Conservation (phyloP, 1,140 invertebrate genomes). For the Andricus grossulariae region DNA sequence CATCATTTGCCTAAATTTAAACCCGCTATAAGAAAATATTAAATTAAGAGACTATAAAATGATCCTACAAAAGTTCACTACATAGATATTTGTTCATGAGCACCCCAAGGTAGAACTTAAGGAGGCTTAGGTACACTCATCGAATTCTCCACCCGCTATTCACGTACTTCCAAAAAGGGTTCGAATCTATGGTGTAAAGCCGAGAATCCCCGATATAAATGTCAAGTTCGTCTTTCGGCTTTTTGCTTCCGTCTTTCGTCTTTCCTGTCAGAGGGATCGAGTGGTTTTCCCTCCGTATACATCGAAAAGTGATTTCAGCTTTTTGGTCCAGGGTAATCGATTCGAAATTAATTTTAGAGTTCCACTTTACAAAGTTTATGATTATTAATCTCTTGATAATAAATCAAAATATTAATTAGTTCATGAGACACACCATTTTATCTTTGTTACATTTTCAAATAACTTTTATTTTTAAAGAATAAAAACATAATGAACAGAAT, state of each 20-base stretch:
- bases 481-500: too few relatives aligned
- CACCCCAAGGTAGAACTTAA: slow-evolving; percentile 43
- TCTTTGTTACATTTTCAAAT: too few relatives aligned
- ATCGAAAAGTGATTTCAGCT: too few relatives aligned
- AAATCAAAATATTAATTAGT: too few relatives aligned
- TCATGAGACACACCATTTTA: too few relatives aligned
- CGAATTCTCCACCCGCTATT: slow-evolving; percentile 35
- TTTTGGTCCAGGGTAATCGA: too few relatives aligned
- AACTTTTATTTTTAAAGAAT: too few relatives aligned
- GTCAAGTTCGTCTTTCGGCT: slow-evolving; percentile 73
- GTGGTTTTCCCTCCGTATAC: slow-evolving; percentile 45
- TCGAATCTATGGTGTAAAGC: slow-evolving; percentile 68
- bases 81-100: slow-evolving; percentile 2
- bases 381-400: too few relatives aligned
- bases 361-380: too few relatives aligned
- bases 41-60: neutral
- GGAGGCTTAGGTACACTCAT: slow-evolving; percentile 55
- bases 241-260: slow-evolving; percentile 61
- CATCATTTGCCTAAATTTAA: too few relatives aligned
- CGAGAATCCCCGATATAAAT: slow-evolving; percentile 75
- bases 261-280: slow-evolving; percentile 55
- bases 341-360: too few relatives aligned
- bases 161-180: slow-evolving; percentile 59
- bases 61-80: neutral
- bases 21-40: too few relatives aligned